Conservation (phyloP, 2,888 invertebrate genomes). For the Adelognathus sp. region DNA sequence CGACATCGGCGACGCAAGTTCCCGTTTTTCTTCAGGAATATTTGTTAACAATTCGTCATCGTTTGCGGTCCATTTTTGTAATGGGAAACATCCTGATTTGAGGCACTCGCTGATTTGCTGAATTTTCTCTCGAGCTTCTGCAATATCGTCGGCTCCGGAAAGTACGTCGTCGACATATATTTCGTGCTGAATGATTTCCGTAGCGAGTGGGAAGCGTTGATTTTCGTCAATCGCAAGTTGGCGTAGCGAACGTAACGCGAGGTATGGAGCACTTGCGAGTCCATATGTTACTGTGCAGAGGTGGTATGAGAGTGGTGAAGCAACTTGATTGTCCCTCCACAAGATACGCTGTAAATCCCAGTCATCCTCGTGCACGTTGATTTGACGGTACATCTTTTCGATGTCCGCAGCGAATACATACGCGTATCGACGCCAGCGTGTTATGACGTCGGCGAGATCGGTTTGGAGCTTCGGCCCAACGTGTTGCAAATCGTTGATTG, state of each 20-base stretch:
- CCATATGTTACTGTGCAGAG: not conserved
- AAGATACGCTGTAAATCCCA: constrained; percentile 71
- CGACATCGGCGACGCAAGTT: not conserved
- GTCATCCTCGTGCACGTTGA: constrained; percentile 65
- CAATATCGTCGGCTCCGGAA: not conserved
- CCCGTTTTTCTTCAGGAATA: not conserved
- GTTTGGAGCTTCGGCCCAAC: constrained; percentile 72
- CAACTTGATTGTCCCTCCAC: constrained; percentile 67
- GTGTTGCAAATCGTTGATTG: constrained; percentile 72
- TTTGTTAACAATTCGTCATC: not conserved
- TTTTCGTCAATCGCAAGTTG: constrained; percentile 26
- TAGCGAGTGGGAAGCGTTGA: not conserved
- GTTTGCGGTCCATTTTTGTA: constrained; percentile 32
- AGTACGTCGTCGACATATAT: not conserved
- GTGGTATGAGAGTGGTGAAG: constrained; percentile 42
- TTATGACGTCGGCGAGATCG: constrained; percentile 70
- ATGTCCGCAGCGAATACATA: constrained; percentile 74
- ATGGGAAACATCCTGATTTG: constrained; percentile 21
- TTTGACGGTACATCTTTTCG: constrained; percentile 75
- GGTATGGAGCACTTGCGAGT: not conserved
- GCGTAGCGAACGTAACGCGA: not conserved
- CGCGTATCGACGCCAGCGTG: constrained; percentile 67
- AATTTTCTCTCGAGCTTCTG: not conserved
- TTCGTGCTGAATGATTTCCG: not conserved
- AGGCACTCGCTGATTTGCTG: not conserved